A percentile compares a stretch with the other conserved stretches of the same genome.
Conservation (phyloP, 1,140 invertebrate genomes). For the Drosophila erecta region DNA sequence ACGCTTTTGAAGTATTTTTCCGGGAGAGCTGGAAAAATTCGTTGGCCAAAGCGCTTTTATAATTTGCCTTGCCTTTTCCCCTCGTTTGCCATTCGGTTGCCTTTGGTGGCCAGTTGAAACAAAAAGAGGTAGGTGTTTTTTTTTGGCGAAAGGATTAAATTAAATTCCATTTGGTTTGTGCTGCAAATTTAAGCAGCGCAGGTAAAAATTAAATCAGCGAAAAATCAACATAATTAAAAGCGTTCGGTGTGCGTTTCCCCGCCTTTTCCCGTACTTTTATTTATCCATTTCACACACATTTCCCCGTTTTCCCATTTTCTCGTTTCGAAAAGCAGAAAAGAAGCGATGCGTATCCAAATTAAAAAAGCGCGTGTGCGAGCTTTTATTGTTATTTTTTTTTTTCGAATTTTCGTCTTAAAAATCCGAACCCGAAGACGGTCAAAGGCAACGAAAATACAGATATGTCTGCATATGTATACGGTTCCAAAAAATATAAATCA, state of each 20-base stretch:
- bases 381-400: constrained; percentile 3
- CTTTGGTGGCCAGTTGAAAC: constrained; percentile 39
- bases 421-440: not conserved
- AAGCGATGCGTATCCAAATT: constrained; percentile 24
- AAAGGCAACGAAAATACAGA: constrained; percentile 1
- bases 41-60: constrained; percentile 55
- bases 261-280: constrained; percentile 30
- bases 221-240: constrained; percentile 80
- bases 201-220: constrained; percentile 71
- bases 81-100: constrained; percentile 8
- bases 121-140: constrained; percentile 47
- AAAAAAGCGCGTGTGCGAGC: not conserved
- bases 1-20: constrained; percentile 66
- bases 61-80: constrained; percentile 29
- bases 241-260: constrained; percentile 30
- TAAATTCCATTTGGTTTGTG: constrained; percentile 71
- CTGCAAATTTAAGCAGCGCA: constrained; percentile 34
- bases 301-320: constrained; percentile 20
- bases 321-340: constrained; percentile 20
- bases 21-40: constrained; percentile 27
- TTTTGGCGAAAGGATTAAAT: constrained; percentile 73
- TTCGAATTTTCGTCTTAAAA: constrained; percentile 21
- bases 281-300: constrained; percentile 25
- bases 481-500: not conserved
- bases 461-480: not conserved